Base-by-base conservation (phyloP, 2,113 vertebrate genomes). In the Entelurus aequoreus region DNA sequence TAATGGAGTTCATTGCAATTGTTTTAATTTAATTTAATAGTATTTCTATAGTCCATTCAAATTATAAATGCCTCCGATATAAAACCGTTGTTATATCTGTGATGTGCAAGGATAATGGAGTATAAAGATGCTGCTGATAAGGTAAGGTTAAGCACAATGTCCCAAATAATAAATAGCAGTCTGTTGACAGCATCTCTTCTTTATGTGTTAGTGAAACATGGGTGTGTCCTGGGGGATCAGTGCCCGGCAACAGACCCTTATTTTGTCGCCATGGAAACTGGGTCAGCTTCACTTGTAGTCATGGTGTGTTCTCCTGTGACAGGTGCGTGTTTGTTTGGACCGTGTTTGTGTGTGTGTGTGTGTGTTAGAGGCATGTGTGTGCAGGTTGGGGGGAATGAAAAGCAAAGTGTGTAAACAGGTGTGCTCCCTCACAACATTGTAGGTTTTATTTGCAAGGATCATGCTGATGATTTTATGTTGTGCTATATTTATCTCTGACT, bases 191-290 rank as follows among this genome's bases (percentile, higher is more conserved):
- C 28, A 28, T 55, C 52, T 63, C 59, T 72, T 21, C 11, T 46
- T 46, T 46, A 46, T 11, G 6, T 49, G 68, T 56, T 2, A 49
- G 13, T 5, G 46, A 74, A 55, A 55, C 57, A 72, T 49, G 66
- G 68, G 81, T 64, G 75, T 74, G 71, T 66, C 68, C 55, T 48
- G 35, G 51, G 54, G 69, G 60, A 69, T 66, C 15, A 19, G 71
- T 64, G 79, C 69, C 64, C 56, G 42, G 81, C 73, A 70, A 63
- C 66, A 57, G 46, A 71, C 72, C 70, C 68, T 60, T 11, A 67
- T 61, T 70, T 28, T 58, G 78, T 90, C 78, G 48, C 84, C 74
- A 90, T 90, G 86, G 89, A 79, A 87, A 91, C 88, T 83, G 68
- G 74, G 79, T 86, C 84, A 84, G 80, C 76, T 76, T 84, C 62